Evolutionary conservation across 2,797 vertebrate species (phyloP), one percentile per base, ranked within the genome.

Genomic region (Petrocephalus schoutedeni): DNA sequence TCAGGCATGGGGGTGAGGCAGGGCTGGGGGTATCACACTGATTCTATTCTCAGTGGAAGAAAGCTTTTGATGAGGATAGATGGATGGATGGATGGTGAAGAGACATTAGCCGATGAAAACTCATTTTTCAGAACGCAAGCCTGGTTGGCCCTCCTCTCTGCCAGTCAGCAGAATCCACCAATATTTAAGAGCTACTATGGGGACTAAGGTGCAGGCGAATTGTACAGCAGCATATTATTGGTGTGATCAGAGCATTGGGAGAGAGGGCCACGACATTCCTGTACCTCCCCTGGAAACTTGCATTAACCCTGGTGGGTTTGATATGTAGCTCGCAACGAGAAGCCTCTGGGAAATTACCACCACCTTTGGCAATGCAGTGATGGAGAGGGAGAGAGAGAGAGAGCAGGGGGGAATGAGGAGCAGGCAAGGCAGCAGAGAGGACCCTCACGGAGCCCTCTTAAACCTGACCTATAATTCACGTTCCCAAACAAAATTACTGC

Each of bases 401-500:
- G 51, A 41, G 6, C 67, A 88, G 36, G 14, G 45, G 10, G n/a
- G 56, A 88, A 89, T 32, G 28, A 85, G 28, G 86, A 53, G 82
- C 80, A 59, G 67, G 71, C 77, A 54, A 83, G 86, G 87, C 86
- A 85, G 71, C 86, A 32, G 61, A 80, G 77, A 56, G 89, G 90
- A 21, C 84, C 89, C 74, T n/a, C 57, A 87, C 86, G 80, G 59
- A 86, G 53, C 89, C 87, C 71, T 87, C 41, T 89, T 86, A 87
- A 67, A 88, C 82, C 77, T 86, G 28, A 80, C 77, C 86, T 89
- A 88, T 87, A 87, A 87, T 89, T 85, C 67, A 90, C 87, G 87
- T 89, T 85, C 87, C 84, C 87, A 89, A 90, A 89, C 86, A 87
- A 88, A 91, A 92, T 91, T 87, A 91, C 88, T 87, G 87, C 87